These are phyloP conservation scores for Phenganax subtilis DNA, from an alignment of 92 coral and sea anemone species.

Conservation along the genomic window DNA sequence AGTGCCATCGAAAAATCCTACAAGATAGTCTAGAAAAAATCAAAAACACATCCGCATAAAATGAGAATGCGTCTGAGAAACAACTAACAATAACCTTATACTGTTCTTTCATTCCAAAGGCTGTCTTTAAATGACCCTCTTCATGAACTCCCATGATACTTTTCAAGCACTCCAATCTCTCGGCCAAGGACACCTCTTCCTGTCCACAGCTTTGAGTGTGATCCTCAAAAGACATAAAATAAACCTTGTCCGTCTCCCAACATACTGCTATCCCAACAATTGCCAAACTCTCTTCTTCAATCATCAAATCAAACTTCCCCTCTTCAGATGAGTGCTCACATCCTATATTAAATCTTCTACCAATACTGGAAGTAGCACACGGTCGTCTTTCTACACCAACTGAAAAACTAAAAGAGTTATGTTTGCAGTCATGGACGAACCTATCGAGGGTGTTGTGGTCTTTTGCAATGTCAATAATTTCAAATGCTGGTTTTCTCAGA, in stretches of 20 bases:
- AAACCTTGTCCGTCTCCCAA: constrained; percentile 76
- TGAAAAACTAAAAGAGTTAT: constrained; percentile 62
- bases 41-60: background rate
- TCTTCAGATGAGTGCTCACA: background rate
- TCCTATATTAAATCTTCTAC: constrained; percentile 70
- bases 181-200: constrained; percentile 55
- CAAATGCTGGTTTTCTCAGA: constrained; percentile 20
- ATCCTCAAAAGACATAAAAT: constrained; percentile 64
- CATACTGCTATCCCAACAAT: constrained; percentile 83
- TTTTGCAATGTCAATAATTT: constrained; percentile 69
- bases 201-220: constrained; percentile 49
- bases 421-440: constrained; percentile 74
- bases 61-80: background rate
- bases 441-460: constrained; percentile 59
- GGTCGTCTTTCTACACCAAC: constrained; percentile 74
- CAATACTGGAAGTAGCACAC: constrained; percentile 62
- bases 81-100: constrained; percentile 62
- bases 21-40: background rate
- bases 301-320: constrained; percentile 38
- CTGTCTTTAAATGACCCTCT: constrained; percentile 54
- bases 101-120: constrained; percentile 72
- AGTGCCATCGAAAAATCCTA: too few species aligned
- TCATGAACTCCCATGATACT: constrained; percentile 55
- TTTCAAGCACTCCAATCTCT: constrained; percentile 62
- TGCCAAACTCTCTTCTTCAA: constrained; percentile 68